Conservation (phyloP, 2,888 invertebrate genomes). For the Malthinus flaveolus region DNA sequence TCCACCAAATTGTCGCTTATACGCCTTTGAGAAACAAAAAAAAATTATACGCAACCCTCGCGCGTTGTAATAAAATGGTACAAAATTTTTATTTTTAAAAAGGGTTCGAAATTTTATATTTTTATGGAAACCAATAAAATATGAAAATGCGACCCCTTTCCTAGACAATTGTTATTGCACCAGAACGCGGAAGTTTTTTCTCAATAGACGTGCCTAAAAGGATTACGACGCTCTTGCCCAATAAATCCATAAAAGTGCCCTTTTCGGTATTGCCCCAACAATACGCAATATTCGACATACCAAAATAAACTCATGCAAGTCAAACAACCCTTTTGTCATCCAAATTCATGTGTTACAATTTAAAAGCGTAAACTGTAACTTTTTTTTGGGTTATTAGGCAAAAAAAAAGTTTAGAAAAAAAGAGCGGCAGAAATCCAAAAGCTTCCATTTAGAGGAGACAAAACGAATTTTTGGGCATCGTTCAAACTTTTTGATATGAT, state of each 20-base stretch:
- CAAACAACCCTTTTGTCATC: too few relatives aligned
- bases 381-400: conserved; percentile 9
- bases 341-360: not conserved
- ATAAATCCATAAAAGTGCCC: not conserved
- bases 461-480: not conserved
- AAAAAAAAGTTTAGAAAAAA: conserved; percentile 2
- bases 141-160: not conserved
- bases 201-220: not conserved
- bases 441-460: too few relatives aligned
- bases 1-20: too few relatives aligned
- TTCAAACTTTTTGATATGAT: not conserved
- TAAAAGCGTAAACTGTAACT: not conserved
- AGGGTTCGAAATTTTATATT: too few relatives aligned
- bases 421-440: not conserved
- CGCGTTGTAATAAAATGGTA: too few relatives aligned
- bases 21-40: too few relatives aligned
- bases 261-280: not conserved
- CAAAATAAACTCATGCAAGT: too few relatives aligned
- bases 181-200: not conserved
- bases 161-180: not conserved
- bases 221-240: not conserved
- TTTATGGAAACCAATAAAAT: too few relatives aligned
- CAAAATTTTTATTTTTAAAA: too few relatives aligned
- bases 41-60: too few relatives aligned
- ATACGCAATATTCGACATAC: too few relatives aligned